Evolutionary conservation across 2,113 vertebrate species (phyloP), one percentile per base, ranked within the genome.

Genomic region (Leiothrix lutea): DNA sequence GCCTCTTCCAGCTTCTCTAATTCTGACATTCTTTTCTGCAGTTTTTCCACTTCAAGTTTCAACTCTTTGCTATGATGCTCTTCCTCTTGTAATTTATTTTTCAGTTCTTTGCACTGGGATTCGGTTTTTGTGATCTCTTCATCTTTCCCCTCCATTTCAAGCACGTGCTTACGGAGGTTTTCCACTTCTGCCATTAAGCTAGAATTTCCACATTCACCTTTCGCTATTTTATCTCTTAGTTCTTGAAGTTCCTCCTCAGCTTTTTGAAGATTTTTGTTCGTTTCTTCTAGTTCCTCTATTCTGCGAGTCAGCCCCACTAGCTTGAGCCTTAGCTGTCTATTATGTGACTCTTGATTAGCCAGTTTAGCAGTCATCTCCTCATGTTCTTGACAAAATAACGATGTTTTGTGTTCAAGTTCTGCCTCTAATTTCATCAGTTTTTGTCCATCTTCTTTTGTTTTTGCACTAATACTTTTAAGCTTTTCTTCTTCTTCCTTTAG

Each of bases 131-230:
- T 99, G 88, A 99, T 99, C 97, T 99, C 99, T 85, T 99, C 99
- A 17, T 99, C 99, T 73, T 99, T 99, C 7, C 99, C 99, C 91
- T 99, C 99, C 99, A 99, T 99, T 96, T 99, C 99, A 73, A 99
- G 97, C 29, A 99, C 98, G 2, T 98, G 98, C 92, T 99, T 99
- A 33, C 98, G 98, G 35, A 99, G 98, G 65, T 98, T 99, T 97
- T 99, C 99, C 87, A 99, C 98, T 96, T 99, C 99, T 0, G 99
- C 98, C 98, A 99, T 98, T 44, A 99, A 97, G 58, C 98, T 98
- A 28, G 98, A 99, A 91, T 98, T 98, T 28, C 99, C 99, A 28
- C 98, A 99, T 97, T 99, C 99, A 33, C 99, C 99, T 91, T 98
- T 98, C 5, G 98, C 98, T 94, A 99, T 99, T 97, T 99, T 99